Percentiles rank a stretch among this genome's conserved stretches.
Conservation (phyloP, 1,140 invertebrate species). For the Potamilus streckersoni region DNA sequence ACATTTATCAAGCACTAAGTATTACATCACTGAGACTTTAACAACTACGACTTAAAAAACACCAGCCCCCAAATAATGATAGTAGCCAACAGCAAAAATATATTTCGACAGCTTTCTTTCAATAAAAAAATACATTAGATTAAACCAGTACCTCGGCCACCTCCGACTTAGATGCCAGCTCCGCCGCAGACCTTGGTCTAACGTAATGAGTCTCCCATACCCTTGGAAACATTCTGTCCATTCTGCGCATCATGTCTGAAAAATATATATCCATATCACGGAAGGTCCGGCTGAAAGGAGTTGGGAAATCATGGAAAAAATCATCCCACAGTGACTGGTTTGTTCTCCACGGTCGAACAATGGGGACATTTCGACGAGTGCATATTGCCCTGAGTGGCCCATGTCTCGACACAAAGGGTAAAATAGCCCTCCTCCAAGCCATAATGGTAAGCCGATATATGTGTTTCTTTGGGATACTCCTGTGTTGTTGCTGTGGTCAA, state of each 20-base stretch:
- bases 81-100: too few relatives aligned
- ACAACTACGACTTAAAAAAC: too few relatives aligned
- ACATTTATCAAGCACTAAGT: too few relatives aligned
- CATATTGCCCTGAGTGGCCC: neutral
- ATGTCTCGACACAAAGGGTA: too few relatives aligned
- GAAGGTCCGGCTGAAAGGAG: neutral
- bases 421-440: too few relatives aligned
- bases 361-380: conserved; percentile 8
- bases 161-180: neutral
- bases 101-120: too few relatives aligned
- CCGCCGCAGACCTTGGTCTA: conserved; percentile 1
- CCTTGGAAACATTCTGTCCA: conserved; percentile 2
- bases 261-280: conserved; percentile 1
- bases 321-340: neutral
- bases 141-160: conserved; percentile 7
- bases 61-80: too few relatives aligned
- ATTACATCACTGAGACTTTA: too few relatives aligned
- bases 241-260: neutral
- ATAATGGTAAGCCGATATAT: too few relatives aligned
- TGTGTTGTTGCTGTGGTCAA: too few relatives aligned
- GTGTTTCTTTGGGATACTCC: too few relatives aligned
- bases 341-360: neutral
- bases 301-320: neutral
- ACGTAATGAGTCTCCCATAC: conserved; percentile 1
- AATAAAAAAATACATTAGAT: neutral